phyloP scores from a whole-genome alignment of 2,113 vertebrate genomes.

The Castor canadensis region DNA sequence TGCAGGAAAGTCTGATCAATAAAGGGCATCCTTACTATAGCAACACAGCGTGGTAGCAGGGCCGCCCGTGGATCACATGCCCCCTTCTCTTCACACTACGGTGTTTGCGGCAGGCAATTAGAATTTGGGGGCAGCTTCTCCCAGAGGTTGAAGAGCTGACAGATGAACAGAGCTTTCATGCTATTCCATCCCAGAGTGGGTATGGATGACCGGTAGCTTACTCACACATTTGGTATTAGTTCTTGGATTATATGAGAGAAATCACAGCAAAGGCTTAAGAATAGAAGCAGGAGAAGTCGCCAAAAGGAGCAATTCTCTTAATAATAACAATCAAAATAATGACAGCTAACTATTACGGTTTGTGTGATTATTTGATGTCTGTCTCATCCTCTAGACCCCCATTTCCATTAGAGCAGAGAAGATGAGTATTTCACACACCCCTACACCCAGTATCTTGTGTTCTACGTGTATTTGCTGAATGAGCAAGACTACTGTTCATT shows the following conservation, averaged over 20 bases:
- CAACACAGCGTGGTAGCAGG: not conserved
- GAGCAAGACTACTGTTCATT: not conserved
- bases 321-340: slow-evolving; percentile 13
- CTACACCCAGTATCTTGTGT: not conserved
- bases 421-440: not conserved
- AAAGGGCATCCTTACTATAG: slow-evolving; percentile 71
- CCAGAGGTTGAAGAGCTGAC: slow-evolving; percentile 20
- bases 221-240: not conserved
- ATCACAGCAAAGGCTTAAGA: not conserved
- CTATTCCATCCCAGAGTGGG: not conserved
- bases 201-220: not conserved
- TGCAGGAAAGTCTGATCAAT: slow-evolving; percentile 55
- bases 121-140: slow-evolving; percentile 50
- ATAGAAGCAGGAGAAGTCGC: not conserved
- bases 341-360: not conserved
- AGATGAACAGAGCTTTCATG: slow-evolving; percentile 49
- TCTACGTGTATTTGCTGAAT: slow-evolving; percentile 2
- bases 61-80: not conserved
- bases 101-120: slow-evolving; percentile 62
- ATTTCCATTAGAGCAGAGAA: not conserved
- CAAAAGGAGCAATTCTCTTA: not conserved
- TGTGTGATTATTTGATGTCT: not conserved
- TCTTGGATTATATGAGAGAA: not conserved
- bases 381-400: not conserved
- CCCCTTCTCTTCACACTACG: not conserved